Base-by-base conservation (phyloP, 2,797 vertebrate species). In the Halcyon badia region DNA sequence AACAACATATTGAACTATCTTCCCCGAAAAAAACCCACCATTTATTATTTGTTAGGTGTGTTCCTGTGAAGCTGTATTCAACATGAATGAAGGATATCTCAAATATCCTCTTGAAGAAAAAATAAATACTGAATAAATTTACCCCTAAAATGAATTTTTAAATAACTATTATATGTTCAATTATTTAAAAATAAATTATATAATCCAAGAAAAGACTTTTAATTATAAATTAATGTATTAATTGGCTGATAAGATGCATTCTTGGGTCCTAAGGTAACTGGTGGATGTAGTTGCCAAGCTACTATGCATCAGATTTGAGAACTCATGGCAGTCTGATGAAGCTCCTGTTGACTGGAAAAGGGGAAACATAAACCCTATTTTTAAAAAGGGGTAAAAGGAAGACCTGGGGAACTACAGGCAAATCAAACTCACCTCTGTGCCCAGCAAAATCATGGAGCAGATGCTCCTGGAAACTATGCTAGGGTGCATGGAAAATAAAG, bases 151-250 rank as follows among this genome's bases (percentile, higher is more conserved):
- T 21, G 2, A 64, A 18, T 39, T 72, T 94, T 89, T 78, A 1
- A 64, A 14, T 46, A 20, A 71, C 68, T 85, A 31, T 82, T 62
- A 35, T n/a, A 11, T 15, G 12, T 73, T 68, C 6, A 68, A 15
- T 83, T 91, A 73, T 70, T 87, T 83, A 57, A 60, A 87, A 94
- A 91, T 57, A 64, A 87, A 87, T 42, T 42, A 56, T 66, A 57
- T 21, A 0, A 28, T 51, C 22, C 58, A 82, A 58, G n/a, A 56
- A 82, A 69, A 89, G 4, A 6, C 11, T 84, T 82, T 69, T n/a
- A 82, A 69, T 82, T 56, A 64, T 65, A 60, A 80, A 75, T 70
- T 77, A 48, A 62, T 46, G 61, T 79, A 65, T 87, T 71, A 79
- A 65, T 41, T 41, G 8, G 35, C 46, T 48, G 46, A 48, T 24